Evolutionary conservation across 2,113 vertebrate species (phyloP).

Genomic region (Regulus satrapa): DNA sequence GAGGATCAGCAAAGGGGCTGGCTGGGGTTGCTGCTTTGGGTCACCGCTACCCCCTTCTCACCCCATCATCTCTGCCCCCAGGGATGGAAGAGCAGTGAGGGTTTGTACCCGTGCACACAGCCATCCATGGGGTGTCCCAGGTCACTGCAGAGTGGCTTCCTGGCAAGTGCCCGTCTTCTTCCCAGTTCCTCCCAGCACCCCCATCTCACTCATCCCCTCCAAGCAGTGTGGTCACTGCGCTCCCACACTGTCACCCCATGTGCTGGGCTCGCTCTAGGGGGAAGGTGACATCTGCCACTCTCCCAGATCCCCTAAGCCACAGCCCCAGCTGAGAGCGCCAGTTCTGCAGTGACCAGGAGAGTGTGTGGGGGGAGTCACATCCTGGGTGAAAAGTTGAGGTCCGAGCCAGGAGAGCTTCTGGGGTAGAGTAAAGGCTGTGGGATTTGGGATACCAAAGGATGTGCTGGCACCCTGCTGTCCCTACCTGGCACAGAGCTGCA

Average conservation of each 20-base stretch:
- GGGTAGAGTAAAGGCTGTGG: background rate
- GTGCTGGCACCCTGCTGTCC: accelerated
- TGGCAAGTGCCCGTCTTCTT: background rate
- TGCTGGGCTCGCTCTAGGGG: background rate
- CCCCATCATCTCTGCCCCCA: background rate
- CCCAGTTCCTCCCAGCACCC: background rate
- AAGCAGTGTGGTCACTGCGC: background rate
- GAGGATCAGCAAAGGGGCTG: accelerated
- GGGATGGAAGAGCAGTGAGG: background rate
- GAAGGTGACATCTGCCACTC: background rate
- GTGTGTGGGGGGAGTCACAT: background rate
- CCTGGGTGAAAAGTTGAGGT: background rate
- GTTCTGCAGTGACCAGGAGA: background rate
- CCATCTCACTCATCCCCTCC: accelerated
- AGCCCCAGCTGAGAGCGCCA: accelerated
- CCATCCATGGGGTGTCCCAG: background rate
- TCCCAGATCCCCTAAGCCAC: background rate
- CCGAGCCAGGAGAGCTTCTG: accelerated
- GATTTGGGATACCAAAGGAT: background rate
- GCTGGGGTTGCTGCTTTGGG: background rate
- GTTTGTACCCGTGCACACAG: background rate
- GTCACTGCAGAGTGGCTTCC: background rate
- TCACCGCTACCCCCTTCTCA: background rate
- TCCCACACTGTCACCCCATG: background rate
- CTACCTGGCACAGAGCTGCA: accelerated